Base-by-base conservation (phyloP, 2,888 invertebrate species). In the Euzetes globulus region DNA sequence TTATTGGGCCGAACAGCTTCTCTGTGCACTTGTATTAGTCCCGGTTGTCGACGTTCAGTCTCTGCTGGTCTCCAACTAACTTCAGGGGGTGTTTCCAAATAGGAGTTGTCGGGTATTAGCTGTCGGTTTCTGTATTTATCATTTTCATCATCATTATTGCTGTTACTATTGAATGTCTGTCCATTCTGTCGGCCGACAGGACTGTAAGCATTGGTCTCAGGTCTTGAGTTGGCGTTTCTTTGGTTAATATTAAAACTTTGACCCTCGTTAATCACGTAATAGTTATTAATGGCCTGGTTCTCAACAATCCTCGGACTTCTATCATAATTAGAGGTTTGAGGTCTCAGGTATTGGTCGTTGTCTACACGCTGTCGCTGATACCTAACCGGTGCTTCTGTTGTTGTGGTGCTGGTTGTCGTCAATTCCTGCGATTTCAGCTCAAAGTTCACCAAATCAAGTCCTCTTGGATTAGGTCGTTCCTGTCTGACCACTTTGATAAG, bases 61-160 rank as follows among this genome's bases (percentile, higher is more conserved):
- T 58, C 29, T 19, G 7, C 15, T 17, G 63, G 63, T 63, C n/a
- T 29, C 1, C 5, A 1, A 4, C 5, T n/a, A 7, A 3, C 5
- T 63, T n/a, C 65, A 19, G 33, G 1, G 19, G 33, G 1, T 5
- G 19, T 37, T 15, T 65, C 70, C 15, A 19, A 45, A 15, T 19
- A 70, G 1, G 70, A 45, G 17, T 70, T 47, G 15, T 70, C 70
- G 15, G 70, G 70, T 47, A 70, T 70, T 1, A 70, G 27, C 70
- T 70, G 45, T 70, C 70, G 41, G 27, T 70, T 70, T 1, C 37
- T n/a, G 17, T 65, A 65, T 29, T 65, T 65, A 7, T 65, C 33
- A 19, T 65, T 27, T 11, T 65, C 29, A 5, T 63, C 33, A 11
- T 33, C 1, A 29, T 37, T 65, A 37, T 33, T 37, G 17, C 19